Base-by-base conservation (phyloP, 2,113 vertebrate genomes). In the Hippotragus niger region DNA sequence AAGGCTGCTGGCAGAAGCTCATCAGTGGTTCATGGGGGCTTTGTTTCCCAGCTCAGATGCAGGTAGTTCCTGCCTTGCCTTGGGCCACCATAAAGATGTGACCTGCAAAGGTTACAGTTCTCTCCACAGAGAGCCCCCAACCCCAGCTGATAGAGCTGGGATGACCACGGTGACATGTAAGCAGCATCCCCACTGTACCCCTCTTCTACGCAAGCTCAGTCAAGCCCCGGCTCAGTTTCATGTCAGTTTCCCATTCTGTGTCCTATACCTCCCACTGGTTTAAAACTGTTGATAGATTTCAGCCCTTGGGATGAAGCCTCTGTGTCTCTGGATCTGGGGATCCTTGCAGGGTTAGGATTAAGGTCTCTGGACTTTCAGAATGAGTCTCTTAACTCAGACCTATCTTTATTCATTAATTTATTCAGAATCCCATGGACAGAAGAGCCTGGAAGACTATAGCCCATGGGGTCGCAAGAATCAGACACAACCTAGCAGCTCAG, bases 41-140 rank as follows among this genome's bases (percentile, higher is more conserved):
- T 94, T 74, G 92, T 93, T 93, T 81, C 89, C 81, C 67, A 91
- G 94, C 23, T 58, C 31, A 1, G 27, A 31, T 2, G 83, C 91
- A 92, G 50, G 86, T 78, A 27, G n/a, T 2, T 57, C 43, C 74
- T n/a, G 25, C 50, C 85, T 95, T 33, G 57, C 92, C 92, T 58
- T 2, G 16, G 96, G 90, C 91, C 93, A 88, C 60, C 86, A 71
- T 85, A 43, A 88, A 95, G 93, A 95, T 45, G 31, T 55, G 62
- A 87, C 91, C 80, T 3, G 23, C 19, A 50, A 92, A 98, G 96
- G 33, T 89, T 15, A 43, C 29, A 21, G 74, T 52, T 33, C 6
- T 94, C 94, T 96, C 57, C 74, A 29, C 50, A 27, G 67, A 90
- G 17, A 10, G 3, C 31, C n/a, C 78, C 50, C 4, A 0, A 25